These are phyloP conservation scores for Nautilus pompilius DNA, from an alignment of 1,140 invertebrate species.

Conservation along the genomic window DNA sequence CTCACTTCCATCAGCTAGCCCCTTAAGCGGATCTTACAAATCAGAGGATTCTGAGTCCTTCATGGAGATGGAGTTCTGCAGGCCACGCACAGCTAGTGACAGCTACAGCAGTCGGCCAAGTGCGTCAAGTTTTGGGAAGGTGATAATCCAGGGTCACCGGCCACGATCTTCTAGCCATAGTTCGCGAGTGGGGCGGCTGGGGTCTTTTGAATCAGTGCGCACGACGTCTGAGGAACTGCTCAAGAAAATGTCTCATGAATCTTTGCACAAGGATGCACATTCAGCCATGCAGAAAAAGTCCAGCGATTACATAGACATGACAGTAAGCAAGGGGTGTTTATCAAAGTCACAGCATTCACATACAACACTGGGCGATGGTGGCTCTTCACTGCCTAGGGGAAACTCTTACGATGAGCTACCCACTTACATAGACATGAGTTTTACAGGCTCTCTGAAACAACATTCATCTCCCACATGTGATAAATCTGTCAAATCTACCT, in stretches of 20 bases:
- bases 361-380: neutral
- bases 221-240: slow-evolving; percentile 27
- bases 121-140: slow-evolving; percentile 43
- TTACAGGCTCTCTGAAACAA: slow-evolving; percentile 18
- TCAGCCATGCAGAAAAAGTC: slow-evolving; percentile 22
- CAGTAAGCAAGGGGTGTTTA: slow-evolving; percentile 11
- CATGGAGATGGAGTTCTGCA: slow-evolving; percentile 43
- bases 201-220: slow-evolving; percentile 29
- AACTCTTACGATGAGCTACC: slow-evolving; percentile 5
- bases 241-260: slow-evolving; percentile 22
- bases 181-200: slow-evolving; percentile 26
- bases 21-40: slow-evolving; percentile 32
- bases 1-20: slow-evolving; percentile 21
- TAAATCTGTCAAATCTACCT: slow-evolving; percentile 12
- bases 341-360: neutral
- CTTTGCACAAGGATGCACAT: slow-evolving; percentile 29
- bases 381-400: slow-evolving; percentile 8
- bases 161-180: slow-evolving; percentile 50
- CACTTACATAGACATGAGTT: slow-evolving; percentile 12
- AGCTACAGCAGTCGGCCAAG: slow-evolving; percentile 43
- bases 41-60: slow-evolving; percentile 47
- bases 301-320: slow-evolving; percentile 40
- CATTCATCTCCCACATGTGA: slow-evolving; percentile 21
- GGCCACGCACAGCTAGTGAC: slow-evolving; percentile 48
- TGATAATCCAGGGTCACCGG: slow-evolving; percentile 26